phyloP scores from a whole-genome alignment of 35 echinoderm and acorn worm species.

The Holothuria glaberrima region DNA sequence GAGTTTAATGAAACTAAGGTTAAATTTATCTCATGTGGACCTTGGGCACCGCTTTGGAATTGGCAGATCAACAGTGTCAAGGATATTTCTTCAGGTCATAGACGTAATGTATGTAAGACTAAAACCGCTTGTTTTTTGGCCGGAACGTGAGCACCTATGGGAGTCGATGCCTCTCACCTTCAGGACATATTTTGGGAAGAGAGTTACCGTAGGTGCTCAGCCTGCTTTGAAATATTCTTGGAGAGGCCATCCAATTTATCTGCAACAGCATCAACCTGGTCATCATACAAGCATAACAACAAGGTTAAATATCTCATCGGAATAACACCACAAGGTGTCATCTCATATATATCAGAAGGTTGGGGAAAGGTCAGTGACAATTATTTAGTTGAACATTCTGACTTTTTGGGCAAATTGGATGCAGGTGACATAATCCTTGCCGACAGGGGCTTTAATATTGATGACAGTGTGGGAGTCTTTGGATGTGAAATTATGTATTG shows the following conservation, averaged over 20 bases:
- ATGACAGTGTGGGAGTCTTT: slow-evolving; percentile 33
- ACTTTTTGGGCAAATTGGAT: background rate
- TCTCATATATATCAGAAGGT: slow-evolving; percentile 23
- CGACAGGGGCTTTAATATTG: slow-evolving; percentile 33
- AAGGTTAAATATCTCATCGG: slow-evolving; percentile 23
- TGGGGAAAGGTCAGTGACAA: slow-evolving; percentile 8
- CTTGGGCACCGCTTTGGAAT: background rate
- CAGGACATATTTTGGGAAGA: slow-evolving; percentile 27
- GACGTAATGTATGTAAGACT: slow-evolving; percentile 1
- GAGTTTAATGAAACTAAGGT: background rate
- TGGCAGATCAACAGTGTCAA: background rate
- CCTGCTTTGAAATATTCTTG: slow-evolving; percentile 33
- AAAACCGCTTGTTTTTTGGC: background rate
- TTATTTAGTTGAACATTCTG: background rate
- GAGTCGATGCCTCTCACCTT: background rate
- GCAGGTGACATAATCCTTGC: slow-evolving; percentile 24
- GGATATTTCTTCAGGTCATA: background rate
- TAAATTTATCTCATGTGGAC: background rate
- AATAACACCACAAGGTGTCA: slow-evolving; percentile 18
- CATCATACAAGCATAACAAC: slow-evolving; percentile 22
- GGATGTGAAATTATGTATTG: background rate
- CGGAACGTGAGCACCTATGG: slow-evolving; percentile 4
- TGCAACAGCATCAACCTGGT: background rate
- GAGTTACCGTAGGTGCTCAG: background rate
- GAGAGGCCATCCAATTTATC: background rate